Evolutionary conservation across 2,797 vertebrate genomes (phyloP), one percentile per base, ranked within the genome.

Genomic region (Mus minutoides): DNA sequence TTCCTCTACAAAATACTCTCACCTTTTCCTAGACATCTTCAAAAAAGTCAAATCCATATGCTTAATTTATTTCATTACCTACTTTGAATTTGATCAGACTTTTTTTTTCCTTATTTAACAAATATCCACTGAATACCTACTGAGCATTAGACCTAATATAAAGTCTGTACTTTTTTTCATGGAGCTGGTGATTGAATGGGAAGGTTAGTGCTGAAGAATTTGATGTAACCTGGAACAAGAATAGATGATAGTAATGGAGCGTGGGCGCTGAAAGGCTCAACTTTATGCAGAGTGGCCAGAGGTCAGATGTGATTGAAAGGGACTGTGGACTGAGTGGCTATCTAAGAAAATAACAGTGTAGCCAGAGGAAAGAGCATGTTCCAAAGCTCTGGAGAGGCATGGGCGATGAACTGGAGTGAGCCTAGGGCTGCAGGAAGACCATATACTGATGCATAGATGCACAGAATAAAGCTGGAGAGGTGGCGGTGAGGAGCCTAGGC

Each of bases 101-200:
- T 91, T 94, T 90, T 8, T n/a, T n/a, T n/a, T n/a, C n/a, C n/a
- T n/a, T n/a, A 78, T 58, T 89, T 76, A 46, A 31, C 17, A 94
- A 83, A 54, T 31, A 13, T 49, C 60, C 56, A 13, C 16, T 29
- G 2, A 79, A 54, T 31, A 13, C 56, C 60, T 62, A 11, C 16
- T 29, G 2, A 37, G 49, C 54, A 7, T 19, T 54, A 64, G 77
- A 37, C 34, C 46, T 4, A 19, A 67, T 62, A 92, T 29, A 69
- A 92, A 93, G 40, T 69, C 37, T 37, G 1, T 2, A 2, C 52
- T 29, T 64, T 49, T 49, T 49, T 40, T 58, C 37, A 1, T 1
- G 7, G 29, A 94, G 34, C 37, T 82, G 21, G 7, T 54, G 29
- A 52, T 69, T 54, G 21, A n/a, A 7, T 54, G 21, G 56, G 67